Base-by-base conservation (phyloP, 2,888 invertebrate genomes). In the Molorchus minor region DNA sequence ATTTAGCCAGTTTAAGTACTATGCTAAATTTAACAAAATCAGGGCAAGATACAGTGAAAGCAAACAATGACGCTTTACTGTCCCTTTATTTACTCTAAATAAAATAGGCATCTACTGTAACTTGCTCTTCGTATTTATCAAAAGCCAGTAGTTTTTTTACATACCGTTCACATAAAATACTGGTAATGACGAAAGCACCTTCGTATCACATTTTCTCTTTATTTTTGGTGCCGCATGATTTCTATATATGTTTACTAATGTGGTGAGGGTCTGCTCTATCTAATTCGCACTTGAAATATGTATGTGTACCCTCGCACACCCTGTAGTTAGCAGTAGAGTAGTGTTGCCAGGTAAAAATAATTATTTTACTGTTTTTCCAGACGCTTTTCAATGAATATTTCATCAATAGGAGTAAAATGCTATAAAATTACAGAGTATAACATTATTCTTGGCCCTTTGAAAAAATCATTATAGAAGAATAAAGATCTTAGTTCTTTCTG, bases 1-100 rank as follows among this genome's bases (percentile, higher is more conserved):
- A 36, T n/a, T n/a, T n/a, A n/a, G n/a, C n/a, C n/a, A n/a, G n/a
- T n/a, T n/a, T n/a, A n/a, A n/a, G n/a, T n/a, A n/a, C n/a, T n/a
- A n/a, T n/a, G n/a, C n/a, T n/a, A 8, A 41, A 41, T n/a, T 52
- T 52, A 52, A 52, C 52, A 33, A 3, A 29, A 49, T 25, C 67
- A 69, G 75, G 74, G 74, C 75, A 75, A 75, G 74, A 65, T 75
- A 75, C 74, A 74, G 73, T 74, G 74, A 72, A 61, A 47, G 38
- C 53, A 45, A 38, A n/a, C n/a, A n/a, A 51, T 56, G 55, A 61
- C 58, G 62, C 46, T 65, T 63, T 66, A 67, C 65, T 65, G 52
- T 68, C n/a, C n/a, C n/a, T 58, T 66, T 15, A 57, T 16, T 40
- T 20, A 47, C 52, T 33, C 29, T 36, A 30, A 44, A 45, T 54